A percentile compares a stretch with the other conserved stretches of the same genome.
Conservation (phyloP, 2,113 vertebrate genomes). For the Azemiops feae region DNA sequence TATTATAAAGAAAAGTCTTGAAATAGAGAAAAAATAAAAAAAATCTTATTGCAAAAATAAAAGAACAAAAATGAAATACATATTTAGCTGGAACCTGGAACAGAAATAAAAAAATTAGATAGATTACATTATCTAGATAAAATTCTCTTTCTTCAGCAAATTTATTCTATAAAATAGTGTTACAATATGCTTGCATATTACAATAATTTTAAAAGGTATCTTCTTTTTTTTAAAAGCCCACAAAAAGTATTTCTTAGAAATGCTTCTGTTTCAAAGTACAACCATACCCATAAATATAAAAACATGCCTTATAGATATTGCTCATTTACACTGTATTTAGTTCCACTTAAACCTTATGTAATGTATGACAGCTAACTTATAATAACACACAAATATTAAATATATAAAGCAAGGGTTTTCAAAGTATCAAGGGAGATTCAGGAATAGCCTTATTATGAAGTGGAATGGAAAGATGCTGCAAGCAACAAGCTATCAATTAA, state of each 20-base stretch:
- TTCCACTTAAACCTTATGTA: constrained; percentile 12
- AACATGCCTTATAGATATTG: constrained; percentile 43
- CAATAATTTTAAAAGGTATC: background rate
- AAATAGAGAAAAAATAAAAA: constrained; percentile 25
- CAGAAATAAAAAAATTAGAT: constrained; percentile 9
- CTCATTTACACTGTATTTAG: constrained; percentile 37
- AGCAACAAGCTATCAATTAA: background rate
- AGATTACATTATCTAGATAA: constrained; percentile 8
- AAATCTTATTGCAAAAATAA: background rate
- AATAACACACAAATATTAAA: background rate
- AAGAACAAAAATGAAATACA: constrained; percentile 1
- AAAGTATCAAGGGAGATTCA: background rate
- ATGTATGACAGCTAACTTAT: background rate
- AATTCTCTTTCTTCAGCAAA: background rate
- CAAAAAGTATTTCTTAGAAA: constrained; percentile 45
- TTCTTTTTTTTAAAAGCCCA: background rate
- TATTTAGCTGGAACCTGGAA: constrained; percentile 17
- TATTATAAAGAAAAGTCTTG: constrained; percentile 6
- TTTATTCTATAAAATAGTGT: constrained; percentile 14
- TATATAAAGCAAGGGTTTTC: background rate
- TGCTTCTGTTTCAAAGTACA: constrained; percentile 58
- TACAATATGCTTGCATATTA: constrained; percentile 7
- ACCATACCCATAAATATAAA: constrained; percentile 64
- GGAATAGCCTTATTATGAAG: background rate
- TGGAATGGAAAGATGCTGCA: background rate